Conservation (phyloP, 2,113 vertebrate species). For the Anthoscopus minutus region DNA sequence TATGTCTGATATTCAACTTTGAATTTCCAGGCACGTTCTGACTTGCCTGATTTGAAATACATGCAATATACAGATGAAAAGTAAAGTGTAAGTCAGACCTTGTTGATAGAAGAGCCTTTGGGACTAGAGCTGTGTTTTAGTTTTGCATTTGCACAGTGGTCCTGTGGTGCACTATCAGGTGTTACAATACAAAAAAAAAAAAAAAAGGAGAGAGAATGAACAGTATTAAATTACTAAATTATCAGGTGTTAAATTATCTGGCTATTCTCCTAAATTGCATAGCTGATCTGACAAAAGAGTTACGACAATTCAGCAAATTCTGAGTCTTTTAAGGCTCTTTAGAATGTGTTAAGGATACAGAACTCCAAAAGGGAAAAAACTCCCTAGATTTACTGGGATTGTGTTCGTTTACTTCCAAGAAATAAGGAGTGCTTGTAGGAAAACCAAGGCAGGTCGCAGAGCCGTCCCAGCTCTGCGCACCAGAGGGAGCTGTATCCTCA, state of each 20-base stretch:
- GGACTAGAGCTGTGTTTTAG: not conserved
- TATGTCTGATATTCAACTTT: not conserved
- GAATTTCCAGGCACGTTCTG: not conserved
- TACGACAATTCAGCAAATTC: not conserved
- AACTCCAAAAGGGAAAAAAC: not conserved
- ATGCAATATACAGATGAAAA: not conserved
- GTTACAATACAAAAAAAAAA: not conserved
- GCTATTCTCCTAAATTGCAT: not conserved
- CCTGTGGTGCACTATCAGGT: not conserved
- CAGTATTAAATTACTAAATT: too few species aligned
- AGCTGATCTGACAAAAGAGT: not conserved
- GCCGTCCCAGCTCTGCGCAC: not conserved
- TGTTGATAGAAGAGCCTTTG: not conserved
- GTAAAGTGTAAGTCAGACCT: not conserved
- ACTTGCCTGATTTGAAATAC: not conserved
- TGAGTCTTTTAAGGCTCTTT: not conserved
- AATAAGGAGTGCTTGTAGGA: fast-evolving
- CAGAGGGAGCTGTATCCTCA: constrained; percentile 47
- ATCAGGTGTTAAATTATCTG: not conserved
- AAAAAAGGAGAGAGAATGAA: not conserved
- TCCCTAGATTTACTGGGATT: not conserved
- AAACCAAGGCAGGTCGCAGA: not conserved
- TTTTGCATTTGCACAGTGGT: not conserved
- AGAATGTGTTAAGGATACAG: not conserved
- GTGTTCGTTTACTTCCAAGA: not conserved